Evolutionary conservation across 2,797 vertebrate species (phyloP).

Genomic region (Pangasius djambal): DNA sequence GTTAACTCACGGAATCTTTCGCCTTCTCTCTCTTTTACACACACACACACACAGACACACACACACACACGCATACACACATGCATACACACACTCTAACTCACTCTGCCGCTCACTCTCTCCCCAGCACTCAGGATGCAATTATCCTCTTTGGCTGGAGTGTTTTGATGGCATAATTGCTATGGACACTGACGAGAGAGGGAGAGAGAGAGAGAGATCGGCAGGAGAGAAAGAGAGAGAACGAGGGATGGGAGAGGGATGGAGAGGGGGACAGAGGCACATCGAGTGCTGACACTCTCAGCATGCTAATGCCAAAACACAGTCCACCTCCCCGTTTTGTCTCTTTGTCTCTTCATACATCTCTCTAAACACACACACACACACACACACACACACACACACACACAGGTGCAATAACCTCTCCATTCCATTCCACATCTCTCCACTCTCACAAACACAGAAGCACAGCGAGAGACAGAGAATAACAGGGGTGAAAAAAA

Average conservation of each 20-base stretch:
- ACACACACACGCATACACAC: slow-evolving; percentile 62
- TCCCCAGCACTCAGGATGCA: slow-evolving; percentile 70
- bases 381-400: slow-evolving; percentile 27
- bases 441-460: slow-evolving; percentile 58
- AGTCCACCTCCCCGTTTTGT: slow-evolving; percentile 60
- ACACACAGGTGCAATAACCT: slow-evolving; percentile 72
- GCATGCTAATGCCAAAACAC: slow-evolving; percentile 78
- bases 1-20: slow-evolving; percentile 56
- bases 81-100: slow-evolving; percentile 55
- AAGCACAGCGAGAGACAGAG: slow-evolving; percentile 62
- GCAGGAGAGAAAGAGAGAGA: slow-evolving; percentile 54
- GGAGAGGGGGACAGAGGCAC: slow-evolving; percentile 62
- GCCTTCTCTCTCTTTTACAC: slow-evolving; percentile 40
- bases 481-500: slow-evolving; percentile 52
- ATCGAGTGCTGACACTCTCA: slow-evolving; percentile 77
- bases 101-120: slow-evolving; percentile 57
- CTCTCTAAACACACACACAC: slow-evolving; percentile 56
- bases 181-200: slow-evolving; percentile 78
- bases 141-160: slow-evolving; percentile 85
- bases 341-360: slow-evolving; percentile 67
- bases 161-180: slow-evolving; percentile 86
- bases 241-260: slow-evolving; percentile 56
- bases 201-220: slow-evolving; percentile 58
- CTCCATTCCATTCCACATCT: slow-evolving; percentile 53
- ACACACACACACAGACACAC: slow-evolving; percentile 59